Percentiles rank a stretch among this genome's conserved stretches.
Evolutionary conservation across 2,888 invertebrate species (phyloP).

Genomic region (Caenorhabditis sulstoni): DNA sequence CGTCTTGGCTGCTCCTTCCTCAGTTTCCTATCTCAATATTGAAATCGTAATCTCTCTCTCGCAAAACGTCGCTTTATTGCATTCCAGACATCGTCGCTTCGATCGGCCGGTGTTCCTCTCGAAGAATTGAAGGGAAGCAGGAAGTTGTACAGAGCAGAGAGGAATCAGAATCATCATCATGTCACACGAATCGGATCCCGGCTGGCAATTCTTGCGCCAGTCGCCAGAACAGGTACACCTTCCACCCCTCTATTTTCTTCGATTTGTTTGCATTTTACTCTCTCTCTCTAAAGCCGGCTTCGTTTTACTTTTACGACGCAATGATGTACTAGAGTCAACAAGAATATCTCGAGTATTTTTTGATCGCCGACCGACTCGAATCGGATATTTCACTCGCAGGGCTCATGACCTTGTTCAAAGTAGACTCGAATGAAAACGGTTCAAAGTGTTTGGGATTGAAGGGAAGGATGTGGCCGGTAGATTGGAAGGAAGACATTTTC

Average conservation of each 20-base stretch:
- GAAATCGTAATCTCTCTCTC: background rate
- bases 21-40: background rate
- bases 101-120: slow-evolving; percentile 45
- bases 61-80: background rate
- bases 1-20: too few relatives aligned
- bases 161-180: slow-evolving; percentile 31
- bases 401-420: too few relatives aligned
- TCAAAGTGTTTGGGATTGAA: too few relatives aligned
- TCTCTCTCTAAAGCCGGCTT: slow-evolving; percentile 5
- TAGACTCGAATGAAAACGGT: too few relatives aligned
- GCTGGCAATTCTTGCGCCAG: slow-evolving; percentile 80
- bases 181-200: slow-evolving; percentile 75
- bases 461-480: too few relatives aligned
- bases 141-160: slow-evolving; percentile 8
- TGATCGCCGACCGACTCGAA: slow-evolving; percentile 12
- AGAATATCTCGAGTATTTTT: slow-evolving; percentile 43
- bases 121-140: slow-evolving; percentile 13
- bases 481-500: slow-evolving; percentile 2
- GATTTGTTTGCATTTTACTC: slow-evolving; percentile 46
- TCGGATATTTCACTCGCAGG: too few relatives aligned
- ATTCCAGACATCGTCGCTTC: slow-evolving; percentile 48
- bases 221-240: slow-evolving; percentile 76
- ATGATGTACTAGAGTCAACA: slow-evolving; percentile 56
- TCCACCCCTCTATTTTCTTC: too few relatives aligned
- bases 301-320: slow-evolving; percentile 24